A percentile compares a stretch with the other conserved stretches of the same genome.
These are phyloP conservation scores for Tenthredo distinguenda DNA, from an alignment of 2,888 invertebrate species.

Conservation along the genomic window DNA sequence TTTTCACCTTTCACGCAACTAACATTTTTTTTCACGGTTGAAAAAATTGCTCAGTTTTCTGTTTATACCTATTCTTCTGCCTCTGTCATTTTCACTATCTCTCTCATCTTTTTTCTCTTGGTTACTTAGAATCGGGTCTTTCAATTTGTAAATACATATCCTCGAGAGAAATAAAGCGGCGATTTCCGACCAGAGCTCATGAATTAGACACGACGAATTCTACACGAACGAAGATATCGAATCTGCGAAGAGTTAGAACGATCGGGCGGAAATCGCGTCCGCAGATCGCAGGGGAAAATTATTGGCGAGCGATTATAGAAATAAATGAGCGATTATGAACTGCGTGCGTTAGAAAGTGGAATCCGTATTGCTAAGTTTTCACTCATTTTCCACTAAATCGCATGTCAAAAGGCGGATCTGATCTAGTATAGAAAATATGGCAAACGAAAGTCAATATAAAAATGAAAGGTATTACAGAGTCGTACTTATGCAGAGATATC, in stretches of 20 bases:
- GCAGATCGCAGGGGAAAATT: not conserved
- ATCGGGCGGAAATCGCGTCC: not conserved
- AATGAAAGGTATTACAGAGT: not conserved
- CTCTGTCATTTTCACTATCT: not conserved
- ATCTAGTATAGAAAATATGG: not conserved
- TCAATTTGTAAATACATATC: conserved; percentile 7
- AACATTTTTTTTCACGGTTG: conserved; percentile 4
- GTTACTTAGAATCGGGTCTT: not conserved
- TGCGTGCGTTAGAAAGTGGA: conserved; percentile 7
- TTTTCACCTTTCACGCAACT: conserved; percentile 33
- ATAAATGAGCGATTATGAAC: not conserved
- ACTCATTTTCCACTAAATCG: conserved; percentile 20
- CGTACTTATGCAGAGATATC: not conserved
- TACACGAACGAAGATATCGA: not conserved
- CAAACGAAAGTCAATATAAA: not conserved
- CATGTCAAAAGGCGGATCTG: conserved; percentile 16
- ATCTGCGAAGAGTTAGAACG: not conserved
- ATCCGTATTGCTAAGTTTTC: not conserved
- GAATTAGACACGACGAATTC: not conserved
- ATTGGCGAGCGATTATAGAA: not conserved
- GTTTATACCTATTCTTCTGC: not conserved
- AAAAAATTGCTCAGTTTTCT: not conserved
- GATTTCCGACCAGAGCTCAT: not conserved
- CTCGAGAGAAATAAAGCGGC: not conserved
- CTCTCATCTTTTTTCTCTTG: not conserved